Evolutionary conservation across 2,797 vertebrate genomes (phyloP), one percentile per base, ranked within the genome.

Genomic region (Pelodytes ibericus): DNA sequence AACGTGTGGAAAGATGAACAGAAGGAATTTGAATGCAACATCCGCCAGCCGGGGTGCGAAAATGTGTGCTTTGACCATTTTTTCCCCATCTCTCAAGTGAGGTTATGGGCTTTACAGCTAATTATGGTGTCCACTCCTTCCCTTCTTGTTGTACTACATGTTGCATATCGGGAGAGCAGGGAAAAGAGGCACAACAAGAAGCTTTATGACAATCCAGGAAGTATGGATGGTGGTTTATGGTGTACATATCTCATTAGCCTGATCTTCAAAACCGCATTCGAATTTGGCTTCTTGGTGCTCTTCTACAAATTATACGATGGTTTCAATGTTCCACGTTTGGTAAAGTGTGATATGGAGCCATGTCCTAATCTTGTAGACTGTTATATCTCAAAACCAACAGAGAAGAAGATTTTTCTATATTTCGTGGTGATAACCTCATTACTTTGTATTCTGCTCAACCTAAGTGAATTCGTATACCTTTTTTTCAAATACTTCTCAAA

Each of bases 21-120:
- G 27, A 92, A 90, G 57, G 95, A 95, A 44, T 98, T 96, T 63
- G 83, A 91, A 31, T 98, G 96, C 79, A 96, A 94, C 82, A 90
- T 87, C 24, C 79, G 80, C 77, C 95, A 97, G 87, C 94, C 94
- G 0, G 95, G 95, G 30, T 98, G 96, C 63, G 90, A 94, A 87
- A 96, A 94, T 16, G 89, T 92, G 39, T 98, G 95, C 86, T 98
- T 94, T 82, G 94, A 97, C 86, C 84, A 87, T 80, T 95, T 94
- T 85, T 96, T 95, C 83, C 96, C 95, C 9, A 83, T 97, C 26
- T 98, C 95, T 2, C 95, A 96, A 75, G 83, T 87, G 39, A 92
- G 94, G 3, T 89, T 97, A 74, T 96, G 95, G 95, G 94, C 95
- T 13, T 84, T 98, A 75, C 95, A 97, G 82, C 91, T 97, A 64